Base-by-base conservation (phyloP, 2,797 vertebrate genomes). In the Sebastes itinus region DNA sequence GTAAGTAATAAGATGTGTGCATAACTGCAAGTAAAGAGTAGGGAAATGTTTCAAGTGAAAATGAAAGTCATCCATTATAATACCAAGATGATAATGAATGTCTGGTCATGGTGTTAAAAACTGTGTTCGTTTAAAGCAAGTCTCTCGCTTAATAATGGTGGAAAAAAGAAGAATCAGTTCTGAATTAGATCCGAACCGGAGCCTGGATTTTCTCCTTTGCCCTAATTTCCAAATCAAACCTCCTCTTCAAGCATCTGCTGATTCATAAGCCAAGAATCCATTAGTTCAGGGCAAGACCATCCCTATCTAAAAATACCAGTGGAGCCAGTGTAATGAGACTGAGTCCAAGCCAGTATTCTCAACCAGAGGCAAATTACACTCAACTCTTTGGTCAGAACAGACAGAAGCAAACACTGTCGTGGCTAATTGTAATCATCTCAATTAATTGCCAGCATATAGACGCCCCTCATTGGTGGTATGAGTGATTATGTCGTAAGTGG, bases 401-500 rank as follows among this genome's bases (percentile, higher is more conserved):
- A 89, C 80, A 91, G 77, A 89, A 61, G 76, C 78, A 89, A 87
- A 89, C 77, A 80, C 72, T 55, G 79, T 85, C 52, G 60, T 71
- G 27, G 82, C 76, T 92, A 92, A 94, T 89, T 92, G 85, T 89
- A 87, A 91, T 92, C 79, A 86, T 92, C 84, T 87, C 86, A 88
- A 92, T 92, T 92, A 92, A 94, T 90, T 89, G 88, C 78, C 78
- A 82, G 63, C 72, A 87, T 80, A 80, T 75, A 71, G 73, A 88
- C 16, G 67, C 73, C 82, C 82, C 89, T 90, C 82, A 86, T 91
- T 92, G 88, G 88, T 77, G 79, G 88, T 61, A 90, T 90, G 91
- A 92, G 78, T 91, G 87, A 93, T 90, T 90, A 84, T 90, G 84
- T 84, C 61, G 62, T 92, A 92, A 92, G 84, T 92, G 87, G 86